phyloP scores from a whole-genome alignment of 1,140 invertebrate genomes.

The Aphidius ervi region DNA sequence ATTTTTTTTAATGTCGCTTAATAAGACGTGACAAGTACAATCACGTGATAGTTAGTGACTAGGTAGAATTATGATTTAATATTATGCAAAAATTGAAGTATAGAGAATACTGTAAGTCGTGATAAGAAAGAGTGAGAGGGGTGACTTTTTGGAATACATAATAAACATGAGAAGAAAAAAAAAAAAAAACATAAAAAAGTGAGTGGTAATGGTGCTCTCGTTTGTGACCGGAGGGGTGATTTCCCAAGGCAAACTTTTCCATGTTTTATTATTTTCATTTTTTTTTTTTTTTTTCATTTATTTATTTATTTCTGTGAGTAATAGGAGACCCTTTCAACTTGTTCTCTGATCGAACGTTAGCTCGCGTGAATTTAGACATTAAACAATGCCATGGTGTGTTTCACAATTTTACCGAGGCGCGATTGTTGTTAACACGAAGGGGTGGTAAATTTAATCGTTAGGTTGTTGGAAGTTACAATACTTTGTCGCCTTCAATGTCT shows the following conservation, averaged over 20 bases:
- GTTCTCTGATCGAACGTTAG: constrained; percentile 23
- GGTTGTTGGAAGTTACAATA: not conserved
- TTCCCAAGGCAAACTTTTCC: constrained; percentile 6
- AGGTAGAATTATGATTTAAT: not conserved
- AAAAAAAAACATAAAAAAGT: constrained; percentile 7
- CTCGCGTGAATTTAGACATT: constrained; percentile 28
- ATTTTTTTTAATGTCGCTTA: constrained; percentile 17
- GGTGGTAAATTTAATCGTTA: constrained; percentile 1
- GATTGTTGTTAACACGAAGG: constrained; percentile 9
- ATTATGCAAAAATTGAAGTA: too few relatives aligned
- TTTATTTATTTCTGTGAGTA: too few relatives aligned
- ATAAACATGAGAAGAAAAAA: not conserved
- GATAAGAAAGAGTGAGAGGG: not conserved
- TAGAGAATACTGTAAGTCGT: too few relatives aligned
- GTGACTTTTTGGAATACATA: not conserved
- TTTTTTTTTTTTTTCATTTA: constrained; percentile 13
- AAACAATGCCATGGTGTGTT: constrained; percentile 2
- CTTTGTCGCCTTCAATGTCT: constrained; percentile 8
- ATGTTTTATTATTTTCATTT: not conserved
- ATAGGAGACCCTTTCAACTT: constrained; percentile 10
- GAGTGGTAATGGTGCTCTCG: constrained; percentile 2
- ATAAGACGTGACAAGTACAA: constrained; percentile 25
- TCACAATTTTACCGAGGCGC: constrained; percentile 2
- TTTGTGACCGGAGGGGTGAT: constrained; percentile 1
- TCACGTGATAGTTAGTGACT: constrained; percentile 11